A percentile compares a stretch with the other conserved stretches of the same genome.
phyloP scores from a whole-genome alignment of 2,888 invertebrate genomes.

The Ichneumoninae sp. region DNA sequence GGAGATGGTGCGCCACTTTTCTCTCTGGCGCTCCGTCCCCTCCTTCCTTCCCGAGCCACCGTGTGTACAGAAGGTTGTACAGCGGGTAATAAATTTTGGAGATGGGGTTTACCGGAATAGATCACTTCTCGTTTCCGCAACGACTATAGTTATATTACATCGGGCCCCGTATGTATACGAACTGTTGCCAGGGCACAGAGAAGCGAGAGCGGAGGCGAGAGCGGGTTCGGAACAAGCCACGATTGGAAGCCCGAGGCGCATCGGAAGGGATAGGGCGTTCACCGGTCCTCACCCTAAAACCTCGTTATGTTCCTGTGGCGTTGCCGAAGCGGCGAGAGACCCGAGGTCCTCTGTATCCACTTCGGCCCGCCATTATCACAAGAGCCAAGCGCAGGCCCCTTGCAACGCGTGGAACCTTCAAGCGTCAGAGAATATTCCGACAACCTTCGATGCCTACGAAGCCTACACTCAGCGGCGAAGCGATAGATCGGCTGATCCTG shows the following conservation, averaged over 20 bases:
- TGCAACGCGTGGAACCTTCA: neutral
- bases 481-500: conserved; percentile 34
- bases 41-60: conserved; percentile 35
- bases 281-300: conserved; percentile 30
- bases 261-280: conserved; percentile 33
- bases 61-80: conserved; percentile 45
- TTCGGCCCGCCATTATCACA: conserved; percentile 12
- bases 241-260: conserved; percentile 28
- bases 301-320: conserved; percentile 51
- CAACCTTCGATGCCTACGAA: conserved; percentile 31
- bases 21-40: conserved; percentile 18
- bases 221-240: conserved; percentile 5
- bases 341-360: conserved; percentile 18
- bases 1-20: conserved; percentile 36
- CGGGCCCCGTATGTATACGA: neutral
- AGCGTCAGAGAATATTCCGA: conserved; percentile 48
- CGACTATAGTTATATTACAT: conserved; percentile 12
- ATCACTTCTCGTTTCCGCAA: conserved; percentile 49
- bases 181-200: conserved; percentile 1
- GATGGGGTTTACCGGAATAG: conserved; percentile 53
- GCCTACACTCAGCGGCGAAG: conserved; percentile 19
- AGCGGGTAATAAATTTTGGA: conserved; percentile 51
- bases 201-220: conserved; percentile 8
- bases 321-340: conserved; percentile 11
- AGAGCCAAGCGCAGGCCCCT: neutral